A percentile compares a stretch with the other conserved stretches of the same genome.
These are phyloP conservation scores for Germaria angustata DNA, from an alignment of 2,888 invertebrate genomes.

Conservation along the genomic window DNA sequence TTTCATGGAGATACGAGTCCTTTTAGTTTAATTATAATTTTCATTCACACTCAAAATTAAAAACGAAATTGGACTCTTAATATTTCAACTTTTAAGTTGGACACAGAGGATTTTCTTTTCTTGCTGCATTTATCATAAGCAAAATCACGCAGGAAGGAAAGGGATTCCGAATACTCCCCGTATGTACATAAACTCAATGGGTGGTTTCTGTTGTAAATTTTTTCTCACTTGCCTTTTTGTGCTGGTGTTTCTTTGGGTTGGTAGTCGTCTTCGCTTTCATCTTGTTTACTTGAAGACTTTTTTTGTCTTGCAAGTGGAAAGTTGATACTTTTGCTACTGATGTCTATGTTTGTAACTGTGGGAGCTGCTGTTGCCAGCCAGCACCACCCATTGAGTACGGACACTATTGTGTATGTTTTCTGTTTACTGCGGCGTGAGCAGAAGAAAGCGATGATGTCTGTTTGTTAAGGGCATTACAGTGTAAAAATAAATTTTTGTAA, in stretches of 20 bases:
- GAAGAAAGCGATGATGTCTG: neutral
- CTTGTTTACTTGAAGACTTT: conserved; percentile 29
- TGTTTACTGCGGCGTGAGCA: neutral
- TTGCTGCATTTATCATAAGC: neutral
- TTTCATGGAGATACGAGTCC: too few species aligned
- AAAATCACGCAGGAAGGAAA: neutral
- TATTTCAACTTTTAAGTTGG: neutral
- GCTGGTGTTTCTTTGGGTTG: conserved; percentile 28
- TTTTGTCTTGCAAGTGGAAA: conserved; percentile 6
- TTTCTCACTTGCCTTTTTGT: conserved; percentile 1
- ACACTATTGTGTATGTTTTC: neutral
- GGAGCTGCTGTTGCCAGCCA: neutral
- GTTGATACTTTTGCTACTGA: neutral
- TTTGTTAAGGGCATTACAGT: conserved; percentile 2
- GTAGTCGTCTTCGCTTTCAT: conserved; percentile 15
- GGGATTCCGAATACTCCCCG: neutral
- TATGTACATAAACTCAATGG: too few species aligned
- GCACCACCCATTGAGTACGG: neutral
- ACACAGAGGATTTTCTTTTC: neutral
- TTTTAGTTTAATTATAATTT: neutral
- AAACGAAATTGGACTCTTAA: neutral
- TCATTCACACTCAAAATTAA: neutral
- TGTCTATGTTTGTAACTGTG: neutral
- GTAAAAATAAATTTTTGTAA: conserved; percentile 52
- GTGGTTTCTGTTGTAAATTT: neutral